Evolutionary conservation across 53 echinoderm and acorn worm genomes (phyloP), one percentile per base, ranked within the genome.

Genomic region (Mesocentrotus franciscanus): DNA sequence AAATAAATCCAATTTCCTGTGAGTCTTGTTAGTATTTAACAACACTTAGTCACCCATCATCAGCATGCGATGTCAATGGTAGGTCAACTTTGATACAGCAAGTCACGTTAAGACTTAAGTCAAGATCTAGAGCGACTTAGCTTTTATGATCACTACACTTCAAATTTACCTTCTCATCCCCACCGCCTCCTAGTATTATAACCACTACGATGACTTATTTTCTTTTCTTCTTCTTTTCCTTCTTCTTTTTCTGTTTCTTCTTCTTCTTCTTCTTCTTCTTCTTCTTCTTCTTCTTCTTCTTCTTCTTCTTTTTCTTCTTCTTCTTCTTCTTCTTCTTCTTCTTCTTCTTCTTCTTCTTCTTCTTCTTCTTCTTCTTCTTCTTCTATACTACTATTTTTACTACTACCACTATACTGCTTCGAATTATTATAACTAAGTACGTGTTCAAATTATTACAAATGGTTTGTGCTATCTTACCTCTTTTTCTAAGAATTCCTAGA

Each of bases 41-140:
- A 79, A 36, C 79, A 79, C 79, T 74, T 79, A 79, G 79, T 79
- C 79, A 79, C 79, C 36, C 0, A 79, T 36, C 79, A 79, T 36
- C 35, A 79, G 79, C 39, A 36, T 15, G 36, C 34, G 34, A 79
- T 15, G 79, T 35, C 12, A 79, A 35, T 35, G 17, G 79, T 35
- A 79, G 79, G 79, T 79, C 79, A 79, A 36, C 16, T 34, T 72
- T 72, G 13, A 72, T 72, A 27, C 72, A 72, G 72, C 72, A 72
- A 72, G 72, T 72, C 72, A 72, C 39, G 39, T 39, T 39, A 39
- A 39, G 39, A 1, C 3, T 39, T 39, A 39, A 39, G 39, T 39
- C 3, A 39, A 3, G 39, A 39, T 39, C 39, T 39, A 39, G 39
- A 39, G 39, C 1, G 39, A 39, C 3, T 39, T 39, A 39, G 39